Base-by-base conservation (phyloP, 2,888 invertebrate genomes). In the Cataglyphis rosenhaueri region DNA sequence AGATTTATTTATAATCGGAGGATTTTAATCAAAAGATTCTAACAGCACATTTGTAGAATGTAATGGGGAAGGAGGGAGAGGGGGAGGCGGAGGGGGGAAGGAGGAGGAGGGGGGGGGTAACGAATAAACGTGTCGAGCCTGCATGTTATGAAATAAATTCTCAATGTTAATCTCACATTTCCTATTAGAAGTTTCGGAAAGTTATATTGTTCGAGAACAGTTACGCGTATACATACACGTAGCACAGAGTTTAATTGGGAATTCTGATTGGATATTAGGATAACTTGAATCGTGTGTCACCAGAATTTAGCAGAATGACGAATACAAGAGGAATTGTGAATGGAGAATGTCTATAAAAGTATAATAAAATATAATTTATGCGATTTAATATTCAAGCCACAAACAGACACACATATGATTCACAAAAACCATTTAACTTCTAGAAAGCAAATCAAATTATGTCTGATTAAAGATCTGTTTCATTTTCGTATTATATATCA, bases 381-480 rank as follows among this genome's bases (percentile, higher is more conserved):
- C 29, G n/a, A 55, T 66, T 76, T 29, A 29, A 75, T 41, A 41
- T 15, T 9, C 12, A 25, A 65, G n/a, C 9, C 15, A 41, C 9
- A 25, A 21, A 75, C 65, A 65, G 21, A n/a, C 35, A 15, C 38
- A 15, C 52, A 38, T 75, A 75, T 55, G 55, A 66, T 52, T 76
- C 38, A 76, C 38, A 76, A 76, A 55, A 76, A 55, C 38, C 55
- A 66, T 55, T 66, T 66, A 76, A 65, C 25, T 55, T 65, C 35
- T 32, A 76, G 12, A 29, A 55, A 65, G 52, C 76, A 55, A 75
- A 52, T 25, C 18, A 52, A 65, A 75, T 38, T 21, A 25, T 52
- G 35, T n/a, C n/a, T 76, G 25, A 41, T 66, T 76, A 66, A n/a
- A 55, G 15, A 29, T 55, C 38, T 66, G 66, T 65, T 66, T 76